phyloP scores from a whole-genome alignment of 1,140 invertebrate genomes.

The Microplitis demolitor region DNA sequence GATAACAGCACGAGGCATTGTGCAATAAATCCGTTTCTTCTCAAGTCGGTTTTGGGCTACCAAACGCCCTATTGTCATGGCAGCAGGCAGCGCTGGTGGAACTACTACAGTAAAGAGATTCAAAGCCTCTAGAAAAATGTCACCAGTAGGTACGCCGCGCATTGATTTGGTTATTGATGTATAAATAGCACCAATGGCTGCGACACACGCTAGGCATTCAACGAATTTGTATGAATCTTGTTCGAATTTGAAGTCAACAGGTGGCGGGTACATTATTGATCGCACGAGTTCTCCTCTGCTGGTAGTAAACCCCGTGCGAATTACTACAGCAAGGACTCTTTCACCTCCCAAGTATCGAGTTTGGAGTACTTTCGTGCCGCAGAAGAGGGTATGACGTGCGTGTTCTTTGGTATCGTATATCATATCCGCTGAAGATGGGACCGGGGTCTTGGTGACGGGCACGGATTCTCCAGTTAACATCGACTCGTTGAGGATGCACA shows the following conservation, averaged over 20 bases:
- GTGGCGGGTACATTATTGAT: constrained; percentile 90
- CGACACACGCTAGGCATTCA: constrained; percentile 69
- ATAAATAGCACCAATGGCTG: constrained; percentile 73
- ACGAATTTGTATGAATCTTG: constrained; percentile 90
- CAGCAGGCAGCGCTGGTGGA: constrained; percentile 90
- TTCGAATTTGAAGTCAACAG: constrained; percentile 90
- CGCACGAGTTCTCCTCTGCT: constrained; percentile 88
- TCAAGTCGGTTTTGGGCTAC: constrained; percentile 83
- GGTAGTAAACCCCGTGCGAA: constrained; percentile 87
- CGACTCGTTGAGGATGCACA: constrained; percentile 91
- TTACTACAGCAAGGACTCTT: constrained; percentile 79
- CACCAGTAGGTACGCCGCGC: constrained; percentile 39
- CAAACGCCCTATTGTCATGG: constrained; percentile 88
- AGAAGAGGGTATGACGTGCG: constrained; percentile 87
- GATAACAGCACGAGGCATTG: constrained; percentile 88
- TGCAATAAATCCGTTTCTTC: constrained; percentile 84
- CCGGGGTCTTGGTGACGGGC: constrained; percentile 88
- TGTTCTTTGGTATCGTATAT: constrained; percentile 82
- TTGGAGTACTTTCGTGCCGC: constrained; percentile 94
- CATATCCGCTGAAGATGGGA: constrained; percentile 70
- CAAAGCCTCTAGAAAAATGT: constrained; percentile 66
- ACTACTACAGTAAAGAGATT: constrained; percentile 96
- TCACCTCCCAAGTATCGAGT: constrained; percentile 87
- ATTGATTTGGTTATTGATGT: constrained; percentile 71
- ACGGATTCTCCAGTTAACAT: constrained; percentile 91